Conservation (phyloP, 2,113 vertebrate species). For the Serinus canaria region DNA sequence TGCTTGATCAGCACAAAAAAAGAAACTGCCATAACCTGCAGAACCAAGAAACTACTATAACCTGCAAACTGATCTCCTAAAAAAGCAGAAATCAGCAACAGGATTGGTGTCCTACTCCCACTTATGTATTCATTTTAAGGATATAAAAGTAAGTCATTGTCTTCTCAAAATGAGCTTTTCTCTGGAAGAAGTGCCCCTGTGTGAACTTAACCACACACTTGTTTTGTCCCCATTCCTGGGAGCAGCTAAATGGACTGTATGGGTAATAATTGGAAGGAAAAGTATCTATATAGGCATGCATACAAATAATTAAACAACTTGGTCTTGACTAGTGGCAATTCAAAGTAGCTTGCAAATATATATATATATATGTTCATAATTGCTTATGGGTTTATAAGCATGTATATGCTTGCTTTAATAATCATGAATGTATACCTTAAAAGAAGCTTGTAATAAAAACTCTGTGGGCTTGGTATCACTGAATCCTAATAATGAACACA, state of each 20-base stretch:
- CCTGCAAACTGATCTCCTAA: not conserved
- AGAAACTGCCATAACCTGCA: not conserved
- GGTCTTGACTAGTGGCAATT: not conserved
- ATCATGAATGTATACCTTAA: not conserved
- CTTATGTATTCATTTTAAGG: not conserved
- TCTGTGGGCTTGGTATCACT: not conserved
- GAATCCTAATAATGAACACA: not conserved
- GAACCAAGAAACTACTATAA: not conserved
- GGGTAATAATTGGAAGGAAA: not conserved
- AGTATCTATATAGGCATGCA: not conserved
- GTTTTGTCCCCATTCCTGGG: not conserved
- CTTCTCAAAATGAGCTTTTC: not conserved
- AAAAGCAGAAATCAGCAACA: not conserved
- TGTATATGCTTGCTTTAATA: not conserved
- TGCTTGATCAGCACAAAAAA: not conserved
- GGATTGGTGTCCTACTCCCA: rapidly evolving
- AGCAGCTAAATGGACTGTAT: not conserved
- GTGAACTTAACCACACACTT: rapidly evolving
- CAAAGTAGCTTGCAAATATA: not conserved
- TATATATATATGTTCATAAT: not conserved
- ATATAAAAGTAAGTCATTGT: not conserved
- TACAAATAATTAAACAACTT: not conserved
- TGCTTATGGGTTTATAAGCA: not conserved
- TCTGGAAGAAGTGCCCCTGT: not conserved
- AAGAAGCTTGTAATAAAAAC: not conserved